phyloP scores from a whole-genome alignment of 2,888 invertebrate genomes.

The Tachina lurida region DNA sequence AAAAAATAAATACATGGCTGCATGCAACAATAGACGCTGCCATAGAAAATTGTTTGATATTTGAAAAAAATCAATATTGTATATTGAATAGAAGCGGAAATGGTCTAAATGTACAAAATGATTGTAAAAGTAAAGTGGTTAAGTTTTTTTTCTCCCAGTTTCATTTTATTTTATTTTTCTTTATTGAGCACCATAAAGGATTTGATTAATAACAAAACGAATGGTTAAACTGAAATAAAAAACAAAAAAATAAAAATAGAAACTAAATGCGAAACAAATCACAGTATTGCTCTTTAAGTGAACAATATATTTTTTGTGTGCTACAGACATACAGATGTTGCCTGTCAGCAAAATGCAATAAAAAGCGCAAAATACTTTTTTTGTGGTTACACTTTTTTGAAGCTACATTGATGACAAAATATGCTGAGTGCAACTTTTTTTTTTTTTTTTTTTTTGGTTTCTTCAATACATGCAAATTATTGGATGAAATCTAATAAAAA shows the following conservation, averaged over 20 bases:
- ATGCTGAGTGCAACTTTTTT: not conserved
- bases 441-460: not conserved
- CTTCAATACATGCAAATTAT: constrained; percentile 17
- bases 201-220: constrained; percentile 62
- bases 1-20: constrained; percentile 18
- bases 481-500: not conserved
- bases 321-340: constrained; percentile 58
- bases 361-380: constrained; percentile 4
- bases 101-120: constrained; percentile 50
- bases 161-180: constrained; percentile 2
- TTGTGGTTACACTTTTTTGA: constrained; percentile 60
- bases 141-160: not conserved
- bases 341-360: constrained; percentile 56
- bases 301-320: constrained; percentile 56
- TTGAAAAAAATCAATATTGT: constrained; percentile 54
- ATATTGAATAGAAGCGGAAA: constrained; percentile 60
- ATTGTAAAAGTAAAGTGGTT: constrained; percentile 61
- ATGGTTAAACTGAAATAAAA: constrained; percentile 6
- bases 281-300: constrained; percentile 62
- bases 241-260: constrained; percentile 47
- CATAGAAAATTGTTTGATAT: constrained; percentile 35
- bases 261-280: constrained; percentile 68
- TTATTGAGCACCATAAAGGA: constrained; percentile 49
- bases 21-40: constrained; percentile 40
- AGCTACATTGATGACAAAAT: constrained; percentile 1